Evolutionary conservation across 2,113 vertebrate species (phyloP).

Genomic region (Corythaixoides concolor): DNA sequence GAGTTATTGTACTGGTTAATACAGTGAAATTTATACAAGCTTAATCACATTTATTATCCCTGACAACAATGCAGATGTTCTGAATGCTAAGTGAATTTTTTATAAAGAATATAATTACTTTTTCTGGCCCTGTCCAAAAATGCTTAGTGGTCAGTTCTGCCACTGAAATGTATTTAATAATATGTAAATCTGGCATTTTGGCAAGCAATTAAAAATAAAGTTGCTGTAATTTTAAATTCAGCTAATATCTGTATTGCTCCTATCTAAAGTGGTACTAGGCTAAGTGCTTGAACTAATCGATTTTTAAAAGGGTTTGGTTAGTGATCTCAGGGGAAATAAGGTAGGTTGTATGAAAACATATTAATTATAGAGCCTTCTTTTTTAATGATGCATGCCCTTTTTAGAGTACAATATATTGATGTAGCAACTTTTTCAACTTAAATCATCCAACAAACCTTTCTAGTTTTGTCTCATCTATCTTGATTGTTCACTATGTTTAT

Average conservation of each 20-base stretch:
- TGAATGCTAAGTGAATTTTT: constrained; percentile 71
- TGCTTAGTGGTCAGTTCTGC: constrained; percentile 75
- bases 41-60: constrained; percentile 78
- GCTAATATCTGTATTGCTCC: constrained; percentile 52
- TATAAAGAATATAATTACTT: constrained; percentile 69
- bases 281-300: constrained; percentile 68
- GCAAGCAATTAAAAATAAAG: constrained; percentile 74
- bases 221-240: constrained; percentile 66
- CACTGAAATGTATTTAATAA: constrained; percentile 71
- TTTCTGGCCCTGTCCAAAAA: constrained; percentile 67
- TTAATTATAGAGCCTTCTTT: constrained; percentile 60
- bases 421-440: constrained; percentile 36
- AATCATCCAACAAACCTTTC: constrained; percentile 26
- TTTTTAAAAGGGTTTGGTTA: constrained; percentile 66
- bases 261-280: constrained; percentile 46
- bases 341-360: constrained; percentile 58
- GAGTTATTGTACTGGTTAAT: constrained; percentile 69
- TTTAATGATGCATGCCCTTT: constrained; percentile 61
- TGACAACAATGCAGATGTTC: constrained; percentile 74
- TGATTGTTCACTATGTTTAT: background rate
- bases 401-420: constrained; percentile 55
- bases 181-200: constrained; percentile 77
- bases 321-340: constrained; percentile 65
- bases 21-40: constrained; percentile 70
- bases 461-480: constrained; percentile 45